Evolutionary conservation across 2,113 vertebrate species (phyloP).

Genomic region (Coptodon rendalli): DNA sequence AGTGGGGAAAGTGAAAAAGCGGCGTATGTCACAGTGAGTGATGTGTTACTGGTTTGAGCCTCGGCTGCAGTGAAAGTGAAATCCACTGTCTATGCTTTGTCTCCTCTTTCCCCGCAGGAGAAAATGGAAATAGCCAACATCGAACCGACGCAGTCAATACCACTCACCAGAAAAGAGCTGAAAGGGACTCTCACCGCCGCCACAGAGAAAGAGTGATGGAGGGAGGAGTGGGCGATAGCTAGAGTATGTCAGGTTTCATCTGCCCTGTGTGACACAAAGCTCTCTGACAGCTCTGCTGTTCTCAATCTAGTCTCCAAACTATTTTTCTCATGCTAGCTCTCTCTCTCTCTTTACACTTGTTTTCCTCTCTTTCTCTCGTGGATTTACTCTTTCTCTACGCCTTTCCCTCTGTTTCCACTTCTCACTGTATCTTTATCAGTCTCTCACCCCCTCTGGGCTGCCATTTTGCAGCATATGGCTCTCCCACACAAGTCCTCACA

Average conservation of each 20-base stretch:
- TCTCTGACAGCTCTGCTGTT: conserved; percentile 35
- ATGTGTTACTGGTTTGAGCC: conserved; percentile 28
- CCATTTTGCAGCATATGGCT: conserved; percentile 53
- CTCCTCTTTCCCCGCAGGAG: conserved; percentile 44
- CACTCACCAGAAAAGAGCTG: conserved; percentile 39
- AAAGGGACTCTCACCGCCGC: conserved; percentile 17
- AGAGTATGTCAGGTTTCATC: conserved; percentile 52
- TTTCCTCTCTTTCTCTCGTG: neutral
- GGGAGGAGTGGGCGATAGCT: conserved; percentile 31
- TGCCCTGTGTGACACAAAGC: conserved; percentile 16
- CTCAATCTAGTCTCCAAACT: neutral
- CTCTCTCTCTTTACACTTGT: neutral
- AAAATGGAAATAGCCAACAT: conserved; percentile 62
- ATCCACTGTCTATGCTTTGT: conserved; percentile 41
- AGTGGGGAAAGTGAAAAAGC: neutral
- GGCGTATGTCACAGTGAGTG: conserved; percentile 28
- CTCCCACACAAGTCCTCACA: conserved; percentile 36
- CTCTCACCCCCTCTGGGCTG: conserved; percentile 46
- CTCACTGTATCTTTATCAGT: conserved; percentile 26
- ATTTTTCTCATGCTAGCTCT: neutral
- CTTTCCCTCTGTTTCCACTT: neutral
- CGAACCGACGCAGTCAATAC: conserved; percentile 52
- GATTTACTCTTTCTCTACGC: neutral
- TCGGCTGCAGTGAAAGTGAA: conserved; percentile 9
- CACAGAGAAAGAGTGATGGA: conserved; percentile 6